Percentiles rank a stretch among this genome's conserved stretches.
phyloP scores from a whole-genome alignment of 2,888 invertebrate genomes.

The Willowsia nigromaculata region DNA sequence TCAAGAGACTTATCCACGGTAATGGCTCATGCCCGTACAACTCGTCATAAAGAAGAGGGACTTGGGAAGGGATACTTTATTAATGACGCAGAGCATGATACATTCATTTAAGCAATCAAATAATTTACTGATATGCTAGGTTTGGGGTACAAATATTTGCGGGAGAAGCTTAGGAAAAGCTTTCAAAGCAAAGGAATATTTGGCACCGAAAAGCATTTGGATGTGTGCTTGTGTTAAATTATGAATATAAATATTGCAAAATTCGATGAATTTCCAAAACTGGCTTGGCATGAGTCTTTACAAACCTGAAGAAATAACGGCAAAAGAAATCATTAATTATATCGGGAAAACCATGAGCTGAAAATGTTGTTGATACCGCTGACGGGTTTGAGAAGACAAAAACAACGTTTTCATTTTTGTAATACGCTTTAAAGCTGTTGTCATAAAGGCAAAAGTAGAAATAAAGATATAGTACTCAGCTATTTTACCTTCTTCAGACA shows the following conservation, averaged over 20 bases:
- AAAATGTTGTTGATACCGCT: slow-evolving; percentile 64
- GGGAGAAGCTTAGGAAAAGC: not conserved
- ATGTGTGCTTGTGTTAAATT: not conserved
- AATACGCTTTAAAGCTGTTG: slow-evolving; percentile 13
- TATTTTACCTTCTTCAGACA: too few relatives aligned
- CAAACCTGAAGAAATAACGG: not conserved
- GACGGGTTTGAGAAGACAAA: slow-evolving; percentile 57
- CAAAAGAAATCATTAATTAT: slow-evolving; percentile 21
- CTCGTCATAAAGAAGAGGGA: not conserved
- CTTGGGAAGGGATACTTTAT: not conserved
- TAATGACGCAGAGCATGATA: not conserved
- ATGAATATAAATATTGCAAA: not conserved
- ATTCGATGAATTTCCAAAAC: not conserved
- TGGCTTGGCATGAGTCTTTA: not conserved
- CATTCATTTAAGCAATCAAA: slow-evolving; percentile 16
- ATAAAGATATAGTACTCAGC: too few relatives aligned
- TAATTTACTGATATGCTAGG: not conserved
- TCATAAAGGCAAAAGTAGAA: not conserved
- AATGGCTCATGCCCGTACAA: not conserved
- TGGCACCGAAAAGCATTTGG: not conserved
- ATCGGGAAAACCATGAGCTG: slow-evolving; percentile 19
- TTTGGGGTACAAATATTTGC: too few relatives aligned
- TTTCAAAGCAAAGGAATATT: not conserved
- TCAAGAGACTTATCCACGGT: not conserved
- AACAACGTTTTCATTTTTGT: slow-evolving; percentile 57